phyloP scores from a whole-genome alignment of 2,113 vertebrate genomes.

The Pholis gunnellus region DNA sequence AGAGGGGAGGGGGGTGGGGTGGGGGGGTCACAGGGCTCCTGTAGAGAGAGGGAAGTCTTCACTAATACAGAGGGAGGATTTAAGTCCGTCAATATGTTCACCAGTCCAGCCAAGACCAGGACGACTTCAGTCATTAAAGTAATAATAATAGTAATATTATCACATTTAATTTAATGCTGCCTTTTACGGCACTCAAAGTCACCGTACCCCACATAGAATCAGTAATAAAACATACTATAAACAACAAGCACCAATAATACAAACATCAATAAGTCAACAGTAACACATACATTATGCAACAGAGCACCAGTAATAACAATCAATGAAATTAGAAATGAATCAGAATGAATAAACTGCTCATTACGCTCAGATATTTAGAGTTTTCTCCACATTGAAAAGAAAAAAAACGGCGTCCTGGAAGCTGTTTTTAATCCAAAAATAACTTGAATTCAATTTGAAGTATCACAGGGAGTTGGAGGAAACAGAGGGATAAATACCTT shows the following conservation, averaged over 20 bases:
- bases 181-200: neutral
- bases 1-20: neutral
- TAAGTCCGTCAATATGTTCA: conserved; percentile 28
- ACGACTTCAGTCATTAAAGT: neutral
- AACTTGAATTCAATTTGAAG: neutral
- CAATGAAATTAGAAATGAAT: neutral
- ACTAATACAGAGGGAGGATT: conserved; percentile 32
- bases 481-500: neutral
- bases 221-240: neutral
- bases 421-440: neutral
- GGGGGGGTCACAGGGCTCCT: conserved; percentile 20
- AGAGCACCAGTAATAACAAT: neutral
- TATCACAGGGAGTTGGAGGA: neutral
- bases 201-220: neutral
- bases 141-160: neutral
- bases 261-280: neutral
- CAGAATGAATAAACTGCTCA: neutral
- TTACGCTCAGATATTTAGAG: neutral
- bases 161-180: neutral
- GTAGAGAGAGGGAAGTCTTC: conserved; percentile 26
- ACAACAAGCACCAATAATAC: neutral
- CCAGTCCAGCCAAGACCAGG: neutral
- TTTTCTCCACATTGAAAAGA: neutral
- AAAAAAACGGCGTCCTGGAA: neutral
- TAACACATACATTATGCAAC: neutral